A percentile compares a stretch with the other conserved stretches of the same genome.
Evolutionary conservation across 2,797 vertebrate species (phyloP).

Genomic region (Ara ararauna): DNA sequence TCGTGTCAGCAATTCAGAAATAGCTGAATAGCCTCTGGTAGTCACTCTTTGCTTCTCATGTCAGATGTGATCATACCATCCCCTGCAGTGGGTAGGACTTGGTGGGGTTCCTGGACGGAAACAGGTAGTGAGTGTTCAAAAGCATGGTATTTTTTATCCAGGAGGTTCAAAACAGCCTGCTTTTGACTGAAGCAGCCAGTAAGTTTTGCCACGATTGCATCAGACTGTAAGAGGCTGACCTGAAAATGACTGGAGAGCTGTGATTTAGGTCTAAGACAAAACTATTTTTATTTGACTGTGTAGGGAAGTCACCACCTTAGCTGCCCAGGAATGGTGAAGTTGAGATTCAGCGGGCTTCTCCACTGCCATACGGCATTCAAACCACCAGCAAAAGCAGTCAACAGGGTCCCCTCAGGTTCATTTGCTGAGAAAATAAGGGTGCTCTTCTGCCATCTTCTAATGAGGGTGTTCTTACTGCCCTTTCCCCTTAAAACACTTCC

Average conservation of each 20-base stretch:
- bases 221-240: background rate
- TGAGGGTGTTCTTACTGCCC: background rate
- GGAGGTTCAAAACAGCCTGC: background rate
- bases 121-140: background rate
- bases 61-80: background rate
- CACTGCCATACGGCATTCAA: background rate
- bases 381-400: background rate
- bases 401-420: background rate
- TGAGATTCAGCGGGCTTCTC: background rate
- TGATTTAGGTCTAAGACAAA: background rate
- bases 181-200: background rate
- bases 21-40: background rate
- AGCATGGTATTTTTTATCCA: background rate
- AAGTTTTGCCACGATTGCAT: conserved; percentile 17
- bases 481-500: background rate
- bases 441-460: background rate
- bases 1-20: background rate
- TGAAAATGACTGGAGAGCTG: background rate
- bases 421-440: background rate
- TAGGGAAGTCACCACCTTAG: background rate
- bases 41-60: background rate
- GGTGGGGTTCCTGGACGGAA: background rate
- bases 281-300: background rate
- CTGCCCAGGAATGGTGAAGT: background rate
- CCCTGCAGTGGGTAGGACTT: accelerated